Percentiles rank a stretch among this genome's conserved stretches.
phyloP scores from a whole-genome alignment of 92 coral and sea anemone genomes.

The Phenganax marumi region DNA sequence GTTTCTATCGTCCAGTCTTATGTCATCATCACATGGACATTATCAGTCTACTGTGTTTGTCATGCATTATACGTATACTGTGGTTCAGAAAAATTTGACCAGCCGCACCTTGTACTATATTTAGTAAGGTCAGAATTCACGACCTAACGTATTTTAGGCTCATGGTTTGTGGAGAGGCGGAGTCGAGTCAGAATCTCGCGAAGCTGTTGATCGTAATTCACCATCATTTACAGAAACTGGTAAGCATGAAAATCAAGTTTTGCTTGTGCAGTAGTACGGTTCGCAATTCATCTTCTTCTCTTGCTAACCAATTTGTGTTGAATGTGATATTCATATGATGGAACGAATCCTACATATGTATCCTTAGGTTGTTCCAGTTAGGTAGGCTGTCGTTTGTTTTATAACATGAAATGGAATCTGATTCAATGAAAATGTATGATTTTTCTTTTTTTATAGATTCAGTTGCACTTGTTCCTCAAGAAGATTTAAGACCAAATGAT shows the following conservation, averaged over 20 bases:
- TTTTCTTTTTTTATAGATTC: not conserved
- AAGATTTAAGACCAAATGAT: not conserved
- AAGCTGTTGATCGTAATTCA: conserved; percentile 26
- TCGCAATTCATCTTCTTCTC: not conserved
- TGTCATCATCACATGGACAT: not conserved
- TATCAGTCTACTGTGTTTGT: no score
- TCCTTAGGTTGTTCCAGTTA: no score
- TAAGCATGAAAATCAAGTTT: not conserved
- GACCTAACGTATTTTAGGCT: conserved; percentile 51
- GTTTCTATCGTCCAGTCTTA: not conserved
- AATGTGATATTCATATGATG: no score
- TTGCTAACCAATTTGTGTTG: no score
- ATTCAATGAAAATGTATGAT: no score
- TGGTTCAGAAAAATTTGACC: not conserved
- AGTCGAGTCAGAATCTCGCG: conserved; percentile 49
- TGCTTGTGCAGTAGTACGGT: not conserved
- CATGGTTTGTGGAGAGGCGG: conserved; percentile 97
- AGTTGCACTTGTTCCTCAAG: not conserved
- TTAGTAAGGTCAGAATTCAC: not conserved
- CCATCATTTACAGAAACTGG: not conserved
- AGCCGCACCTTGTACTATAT: not conserved
- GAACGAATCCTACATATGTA: no score
- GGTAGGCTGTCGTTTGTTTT: no score
- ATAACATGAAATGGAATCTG: no score
- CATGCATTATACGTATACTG: no score